Conservation (phyloP, 2,113 vertebrate genomes). For the Dasyornis broadbenti region DNA sequence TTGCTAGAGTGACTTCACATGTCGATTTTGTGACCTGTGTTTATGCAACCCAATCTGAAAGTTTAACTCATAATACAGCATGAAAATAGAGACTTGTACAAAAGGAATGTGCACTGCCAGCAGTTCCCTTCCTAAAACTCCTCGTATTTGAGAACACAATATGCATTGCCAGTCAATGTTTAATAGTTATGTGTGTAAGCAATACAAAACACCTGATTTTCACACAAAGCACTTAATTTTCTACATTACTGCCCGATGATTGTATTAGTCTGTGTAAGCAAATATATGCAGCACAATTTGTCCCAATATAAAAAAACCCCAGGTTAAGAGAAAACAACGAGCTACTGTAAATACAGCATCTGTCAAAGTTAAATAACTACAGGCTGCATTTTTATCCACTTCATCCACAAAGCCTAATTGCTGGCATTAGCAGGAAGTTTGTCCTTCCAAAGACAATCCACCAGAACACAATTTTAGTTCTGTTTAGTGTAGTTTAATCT, state of each 20-base stretch:
- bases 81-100: background rate
- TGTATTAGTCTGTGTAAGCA: background rate
- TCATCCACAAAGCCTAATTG: background rate
- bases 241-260: background rate
- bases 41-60: slow-evolving; percentile 16
- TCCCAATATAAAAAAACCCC: background rate
- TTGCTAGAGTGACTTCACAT: background rate
- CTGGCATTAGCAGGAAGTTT: background rate
- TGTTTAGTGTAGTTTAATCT: background rate
- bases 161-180: background rate
- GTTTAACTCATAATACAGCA: background rate
- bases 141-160: background rate
- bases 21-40: background rate
- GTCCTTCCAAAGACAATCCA: background rate
- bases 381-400: background rate
- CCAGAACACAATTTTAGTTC: background rate
- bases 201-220: background rate
- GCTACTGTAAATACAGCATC: background rate
- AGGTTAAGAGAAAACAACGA: background rate
- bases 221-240: background rate
- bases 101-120: slow-evolving; percentile 29
- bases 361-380: slow-evolving; percentile 9
- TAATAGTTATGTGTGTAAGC: background rate
- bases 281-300: background rate
- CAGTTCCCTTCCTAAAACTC: background rate